Evolutionary conservation across 2,888 invertebrate species (phyloP).

Genomic region (Stenchaetothrips biformis): DNA sequence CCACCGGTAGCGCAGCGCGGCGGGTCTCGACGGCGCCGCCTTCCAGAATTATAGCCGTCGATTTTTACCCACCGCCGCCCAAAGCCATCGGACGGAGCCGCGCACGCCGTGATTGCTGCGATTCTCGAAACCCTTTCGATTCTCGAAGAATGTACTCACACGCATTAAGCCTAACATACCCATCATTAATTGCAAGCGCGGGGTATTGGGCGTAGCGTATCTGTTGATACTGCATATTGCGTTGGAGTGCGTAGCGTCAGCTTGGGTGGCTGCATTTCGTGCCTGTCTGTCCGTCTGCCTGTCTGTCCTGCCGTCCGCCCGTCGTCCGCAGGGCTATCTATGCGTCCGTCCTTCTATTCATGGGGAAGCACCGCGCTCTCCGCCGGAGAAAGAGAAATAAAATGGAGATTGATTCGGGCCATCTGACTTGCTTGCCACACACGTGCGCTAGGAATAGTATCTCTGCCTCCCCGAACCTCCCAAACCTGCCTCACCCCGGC

Average conservation of each 20-base stretch:
- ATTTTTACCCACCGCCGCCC: constrained; percentile 1
- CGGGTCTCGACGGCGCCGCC: neutral
- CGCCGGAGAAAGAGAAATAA: neutral
- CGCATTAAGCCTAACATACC: too few relatives aligned
- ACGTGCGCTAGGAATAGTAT: too few relatives aligned
- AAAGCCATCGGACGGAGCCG: neutral
- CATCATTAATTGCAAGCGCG: too few relatives aligned
- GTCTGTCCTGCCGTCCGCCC: neutral
- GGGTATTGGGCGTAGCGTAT: too few relatives aligned
- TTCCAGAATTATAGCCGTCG: neutral
- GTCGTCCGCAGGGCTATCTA: neutral
- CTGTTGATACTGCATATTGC: too few relatives aligned
- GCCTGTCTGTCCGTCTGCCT: neutral
- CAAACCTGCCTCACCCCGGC: too few relatives aligned
- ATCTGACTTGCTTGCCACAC: neutral
- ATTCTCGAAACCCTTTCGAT: too few relatives aligned
- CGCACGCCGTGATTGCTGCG: too few relatives aligned
- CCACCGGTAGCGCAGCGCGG: neutral
- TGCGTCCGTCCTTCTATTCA: too few relatives aligned
- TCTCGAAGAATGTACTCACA: neutral
- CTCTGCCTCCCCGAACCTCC: too few relatives aligned
- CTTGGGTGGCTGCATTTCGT: too few relatives aligned
- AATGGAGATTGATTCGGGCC: constrained; percentile 8
- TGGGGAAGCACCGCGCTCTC: too few relatives aligned
- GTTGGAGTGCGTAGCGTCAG: neutral